Conservation (phyloP, 1,140 invertebrate species). For the Drosophila malerkotliana region DNA sequence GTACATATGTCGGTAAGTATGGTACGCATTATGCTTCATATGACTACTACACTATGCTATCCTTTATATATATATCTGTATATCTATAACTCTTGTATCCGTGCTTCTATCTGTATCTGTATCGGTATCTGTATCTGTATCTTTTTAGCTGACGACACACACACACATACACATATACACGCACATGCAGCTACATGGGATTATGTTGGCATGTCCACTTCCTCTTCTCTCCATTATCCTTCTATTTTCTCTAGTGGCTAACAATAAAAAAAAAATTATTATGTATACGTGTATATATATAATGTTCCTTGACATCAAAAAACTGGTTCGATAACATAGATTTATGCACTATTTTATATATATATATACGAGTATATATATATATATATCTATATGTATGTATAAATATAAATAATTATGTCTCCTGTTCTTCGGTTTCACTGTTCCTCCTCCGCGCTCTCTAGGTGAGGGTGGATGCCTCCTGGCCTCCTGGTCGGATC, state of each 20-base stretch:
- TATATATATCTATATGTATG: conserved; percentile 30
- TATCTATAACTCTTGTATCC: conserved; percentile 23
- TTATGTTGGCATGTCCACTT: conserved; percentile 31
- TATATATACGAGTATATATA: conserved; percentile 28
- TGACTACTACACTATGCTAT: conserved; percentile 48
- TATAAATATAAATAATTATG: conserved; percentile 55
- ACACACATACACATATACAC: conserved; percentile 51
- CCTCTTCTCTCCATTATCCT: not conserved
- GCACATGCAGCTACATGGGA: conserved; percentile 40
- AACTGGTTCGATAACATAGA: conserved; percentile 47
- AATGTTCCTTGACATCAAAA: conserved; percentile 48
- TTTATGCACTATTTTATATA: conserved; percentile 39
- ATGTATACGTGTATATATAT: conserved; percentile 39
- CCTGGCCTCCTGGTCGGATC: not conserved
- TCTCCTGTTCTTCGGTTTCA: conserved; percentile 15
- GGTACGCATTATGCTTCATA: conserved; percentile 35
- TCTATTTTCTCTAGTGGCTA: conserved; percentile 34
- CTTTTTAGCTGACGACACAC: conserved; percentile 29
- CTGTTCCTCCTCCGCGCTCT: not conserved
- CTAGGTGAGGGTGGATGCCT: not conserved
- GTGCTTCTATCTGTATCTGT: not conserved
- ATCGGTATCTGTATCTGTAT: conserved; percentile 11
- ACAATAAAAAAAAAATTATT: conserved; percentile 54
- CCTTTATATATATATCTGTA: conserved; percentile 24
- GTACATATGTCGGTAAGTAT: conserved; percentile 25